Evolutionary conservation across 2,888 invertebrate species (phyloP).

Genomic region (Criorhina ranunculi): DNA sequence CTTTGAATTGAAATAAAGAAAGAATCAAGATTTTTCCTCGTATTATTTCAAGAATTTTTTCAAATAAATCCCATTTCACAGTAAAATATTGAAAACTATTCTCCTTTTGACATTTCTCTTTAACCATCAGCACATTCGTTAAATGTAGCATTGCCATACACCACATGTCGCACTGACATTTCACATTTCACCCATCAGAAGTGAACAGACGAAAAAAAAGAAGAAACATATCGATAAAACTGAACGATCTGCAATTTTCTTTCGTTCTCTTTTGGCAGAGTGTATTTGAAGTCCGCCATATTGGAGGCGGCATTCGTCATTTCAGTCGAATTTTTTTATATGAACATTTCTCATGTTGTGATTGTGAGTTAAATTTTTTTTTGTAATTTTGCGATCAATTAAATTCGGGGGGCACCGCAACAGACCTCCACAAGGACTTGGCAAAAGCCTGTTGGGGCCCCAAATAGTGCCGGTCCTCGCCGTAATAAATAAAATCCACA

Average conservation of each 20-base stretch:
- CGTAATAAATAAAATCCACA: conserved; percentile 52
- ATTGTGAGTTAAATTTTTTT: conserved; percentile 75
- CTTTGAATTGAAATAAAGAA: not conserved
- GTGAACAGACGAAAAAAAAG: conserved; percentile 9
- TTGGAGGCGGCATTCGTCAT: conserved; percentile 80
- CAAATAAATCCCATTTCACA: not conserved
- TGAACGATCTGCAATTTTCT: conserved; percentile 70
- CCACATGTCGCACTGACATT: conserved; percentile 47
- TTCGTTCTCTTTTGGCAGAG: conserved; percentile 73
- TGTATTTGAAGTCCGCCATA: conserved; percentile 78
- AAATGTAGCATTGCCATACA: conserved; percentile 40
- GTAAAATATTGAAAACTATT: not conserved
- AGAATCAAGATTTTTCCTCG: not conserved
- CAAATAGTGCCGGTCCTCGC: conserved; percentile 77
- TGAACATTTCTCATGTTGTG: conserved; percentile 77
- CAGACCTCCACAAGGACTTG: conserved; percentile 78
- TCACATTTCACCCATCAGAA: conserved; percentile 15
- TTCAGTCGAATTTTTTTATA: conserved; percentile 78
- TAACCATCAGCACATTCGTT: not conserved
- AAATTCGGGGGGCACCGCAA: conserved; percentile 78
- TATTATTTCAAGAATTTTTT: not conserved
- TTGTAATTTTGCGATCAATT: conserved; percentile 67
- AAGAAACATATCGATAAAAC: conserved; percentile 63
- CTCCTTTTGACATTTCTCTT: conserved; percentile 22
- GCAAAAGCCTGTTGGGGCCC: conserved; percentile 79